These are phyloP conservation scores for Zophobas morio DNA, from an alignment of 1,140 invertebrate species.

Conservation along the genomic window DNA sequence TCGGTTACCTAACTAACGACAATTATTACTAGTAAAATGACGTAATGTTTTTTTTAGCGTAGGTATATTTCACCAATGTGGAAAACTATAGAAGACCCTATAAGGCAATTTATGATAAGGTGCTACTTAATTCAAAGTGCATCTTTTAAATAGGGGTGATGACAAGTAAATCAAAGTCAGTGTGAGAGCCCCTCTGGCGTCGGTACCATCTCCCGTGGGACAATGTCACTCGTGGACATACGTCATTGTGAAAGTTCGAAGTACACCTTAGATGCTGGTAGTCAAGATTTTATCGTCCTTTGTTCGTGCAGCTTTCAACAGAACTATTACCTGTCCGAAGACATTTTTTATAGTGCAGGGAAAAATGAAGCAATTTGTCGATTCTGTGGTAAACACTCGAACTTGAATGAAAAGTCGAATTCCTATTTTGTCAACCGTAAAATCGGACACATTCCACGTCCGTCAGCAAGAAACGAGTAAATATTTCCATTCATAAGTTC, in stretches of 20 bases:
- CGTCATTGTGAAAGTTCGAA: constrained; percentile 23
- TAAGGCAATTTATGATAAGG: neutral
- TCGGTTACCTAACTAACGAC: too few species aligned
- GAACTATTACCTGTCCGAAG: constrained; percentile 27
- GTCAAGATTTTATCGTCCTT: constrained; percentile 46
- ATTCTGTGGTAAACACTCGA: constrained; percentile 11
- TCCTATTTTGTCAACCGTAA: neutral
- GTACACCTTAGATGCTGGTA: constrained; percentile 39
- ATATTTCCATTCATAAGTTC: constrained; percentile 29
- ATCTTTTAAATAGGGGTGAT: neutral
- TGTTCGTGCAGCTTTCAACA: constrained; percentile 19
- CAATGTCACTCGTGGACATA: neutral
- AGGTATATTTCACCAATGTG: too few species aligned
- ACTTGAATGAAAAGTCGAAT: constrained; percentile 11
- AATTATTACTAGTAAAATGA: too few species aligned
- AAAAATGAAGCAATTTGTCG: neutral
- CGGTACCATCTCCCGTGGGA: constrained; percentile 18
- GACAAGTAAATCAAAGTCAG: constrained; percentile 11
- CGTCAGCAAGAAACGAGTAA: constrained; percentile 21
- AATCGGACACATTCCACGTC: constrained; percentile 30
- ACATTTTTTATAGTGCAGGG: neutral
- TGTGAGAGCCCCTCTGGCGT: neutral
- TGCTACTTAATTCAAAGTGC: too few species aligned
- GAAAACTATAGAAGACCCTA: neutral
- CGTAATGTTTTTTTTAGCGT: too few species aligned